Evolutionary conservation across 2,113 vertebrate species (phyloP).

Genomic region (Cephalopholis sonnerati): DNA sequence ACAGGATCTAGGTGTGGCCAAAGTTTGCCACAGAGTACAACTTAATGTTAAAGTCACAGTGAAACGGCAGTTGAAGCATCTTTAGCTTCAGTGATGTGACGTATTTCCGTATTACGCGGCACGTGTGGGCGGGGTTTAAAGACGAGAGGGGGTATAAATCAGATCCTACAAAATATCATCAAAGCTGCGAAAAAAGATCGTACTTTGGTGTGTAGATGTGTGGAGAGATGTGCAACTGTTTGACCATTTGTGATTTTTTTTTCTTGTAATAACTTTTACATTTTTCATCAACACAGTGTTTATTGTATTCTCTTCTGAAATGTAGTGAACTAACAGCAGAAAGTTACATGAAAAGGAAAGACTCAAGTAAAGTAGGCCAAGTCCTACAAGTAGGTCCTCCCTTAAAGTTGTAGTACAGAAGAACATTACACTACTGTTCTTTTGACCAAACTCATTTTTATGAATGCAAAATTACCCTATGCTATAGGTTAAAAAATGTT

Average conservation of each 20-base stretch:
- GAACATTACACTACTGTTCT: background rate
- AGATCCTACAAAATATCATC: background rate
- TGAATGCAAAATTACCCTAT: background rate
- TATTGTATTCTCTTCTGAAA: background rate
- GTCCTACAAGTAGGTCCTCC: background rate
- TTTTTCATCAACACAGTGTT: background rate
- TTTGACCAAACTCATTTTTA: background rate
- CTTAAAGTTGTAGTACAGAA: background rate
- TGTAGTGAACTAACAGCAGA: no score
- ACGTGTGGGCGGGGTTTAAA: conserved; percentile 53
- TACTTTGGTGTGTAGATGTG: background rate
- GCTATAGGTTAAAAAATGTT: background rate
- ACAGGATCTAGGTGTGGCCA: conserved; percentile 85
- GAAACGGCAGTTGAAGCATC: conserved; percentile 56
- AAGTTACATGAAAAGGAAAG: background rate
- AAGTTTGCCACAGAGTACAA: conserved; percentile 81
- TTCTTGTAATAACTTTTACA: no score
- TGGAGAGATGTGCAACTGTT: background rate
- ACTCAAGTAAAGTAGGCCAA: background rate
- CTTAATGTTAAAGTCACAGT: conserved; percentile 74
- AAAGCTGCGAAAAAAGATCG: background rate
- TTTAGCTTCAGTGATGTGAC: conserved; percentile 58
- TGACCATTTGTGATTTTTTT: background rate
- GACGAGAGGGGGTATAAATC: conserved; percentile 20
- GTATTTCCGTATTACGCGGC: conserved; percentile 66